These are phyloP conservation scores for Enteromius afrohamiltoni DNA, from an alignment of 2,797 vertebrate species.

Conservation along the genomic window DNA sequence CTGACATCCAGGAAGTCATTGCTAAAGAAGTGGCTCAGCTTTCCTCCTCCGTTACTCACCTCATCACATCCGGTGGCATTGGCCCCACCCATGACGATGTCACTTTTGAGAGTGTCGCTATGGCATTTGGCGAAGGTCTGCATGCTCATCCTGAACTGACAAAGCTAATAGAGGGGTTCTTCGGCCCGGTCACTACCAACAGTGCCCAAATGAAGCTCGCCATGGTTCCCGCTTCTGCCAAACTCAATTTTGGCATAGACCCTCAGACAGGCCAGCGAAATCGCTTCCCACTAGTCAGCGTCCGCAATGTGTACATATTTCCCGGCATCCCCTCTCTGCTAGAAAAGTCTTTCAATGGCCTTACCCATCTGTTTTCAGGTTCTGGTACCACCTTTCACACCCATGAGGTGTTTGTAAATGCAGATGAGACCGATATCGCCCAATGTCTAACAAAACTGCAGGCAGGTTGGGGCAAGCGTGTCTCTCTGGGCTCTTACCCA, in stretches of 20 bases:
- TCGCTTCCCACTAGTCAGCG: slow-evolving; percentile 89
- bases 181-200: slow-evolving; percentile 67
- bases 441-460: slow-evolving; percentile 79
- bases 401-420: slow-evolving; percentile 82
- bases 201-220: slow-evolving; percentile 88
- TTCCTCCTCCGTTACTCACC: slow-evolving; percentile 82
- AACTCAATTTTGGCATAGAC: slow-evolving; percentile 87
- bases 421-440: slow-evolving; percentile 82
- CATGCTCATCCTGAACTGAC: slow-evolving; percentile 84
- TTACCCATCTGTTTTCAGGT: slow-evolving; percentile 84
- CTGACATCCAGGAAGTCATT: slow-evolving; percentile 85
- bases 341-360: slow-evolving; percentile 82
- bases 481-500: slow-evolving; percentile 90
- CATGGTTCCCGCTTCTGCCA: slow-evolving; percentile 83
- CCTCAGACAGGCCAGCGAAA: slow-evolving; percentile 76
- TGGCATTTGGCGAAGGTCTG: slow-evolving; percentile 85
- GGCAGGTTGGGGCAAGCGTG: slow-evolving; percentile 74
- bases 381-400: slow-evolving; percentile 83
- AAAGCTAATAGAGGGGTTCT: slow-evolving; percentile 78
- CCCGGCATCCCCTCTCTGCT: slow-evolving; percentile 90
- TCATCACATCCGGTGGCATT: slow-evolving; percentile 92
- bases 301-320: slow-evolving; percentile 92
- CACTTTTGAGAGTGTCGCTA: slow-evolving; percentile 90
- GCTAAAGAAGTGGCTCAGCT: slow-evolving; percentile 85
- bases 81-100: slow-evolving; percentile 96